Evolutionary conservation across 2,888 invertebrate species (phyloP).

Genomic region (Fissipunctia ypsillon): DNA sequence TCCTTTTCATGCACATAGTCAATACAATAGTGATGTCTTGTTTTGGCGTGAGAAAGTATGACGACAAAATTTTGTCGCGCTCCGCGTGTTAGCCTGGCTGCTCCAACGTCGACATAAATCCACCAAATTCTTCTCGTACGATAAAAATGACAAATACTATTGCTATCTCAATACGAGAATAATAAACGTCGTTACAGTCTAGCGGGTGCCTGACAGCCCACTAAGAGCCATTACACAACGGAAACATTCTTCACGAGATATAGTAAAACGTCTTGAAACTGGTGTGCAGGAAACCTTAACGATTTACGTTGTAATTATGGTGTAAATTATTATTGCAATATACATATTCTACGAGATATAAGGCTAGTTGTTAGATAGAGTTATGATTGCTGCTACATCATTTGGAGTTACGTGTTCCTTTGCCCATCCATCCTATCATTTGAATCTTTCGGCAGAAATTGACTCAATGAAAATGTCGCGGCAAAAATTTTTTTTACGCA

Average conservation of each 20-base stretch:
- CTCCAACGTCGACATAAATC: not conserved
- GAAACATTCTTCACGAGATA: slow-evolving; percentile 58
- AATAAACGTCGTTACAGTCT: slow-evolving; percentile 26
- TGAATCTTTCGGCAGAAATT: not conserved
- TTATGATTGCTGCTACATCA: slow-evolving; percentile 22
- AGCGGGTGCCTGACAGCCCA: slow-evolving; percentile 27
- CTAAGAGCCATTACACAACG: slow-evolving; percentile 42
- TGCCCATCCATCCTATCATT: not conserved
- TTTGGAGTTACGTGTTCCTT: slow-evolving; percentile 1
- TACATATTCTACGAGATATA: slow-evolving; percentile 12
- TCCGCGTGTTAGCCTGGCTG: not conserved
- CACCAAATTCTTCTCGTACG: not conserved
- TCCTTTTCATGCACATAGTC: not conserved
- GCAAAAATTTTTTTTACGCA: no score
- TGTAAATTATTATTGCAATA: slow-evolving; percentile 43
- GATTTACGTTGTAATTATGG: slow-evolving; percentile 36
- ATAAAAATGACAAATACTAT: slow-evolving; percentile 34
- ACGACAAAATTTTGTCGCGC: not conserved
- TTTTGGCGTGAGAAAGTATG: not conserved
- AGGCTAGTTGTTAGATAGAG: slow-evolving; percentile 4
- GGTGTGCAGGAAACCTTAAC: slow-evolving; percentile 38
- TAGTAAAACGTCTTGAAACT: slow-evolving; percentile 36
- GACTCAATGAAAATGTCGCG: no score
- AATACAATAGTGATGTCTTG: not conserved
- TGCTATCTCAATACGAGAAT: slow-evolving; percentile 37